A percentile compares a stretch with the other conserved stretches of the same genome.
These are phyloP conservation scores for Dolomedes plantarius DNA, from an alignment of 2,888 invertebrate genomes.

Conservation along the genomic window DNA sequence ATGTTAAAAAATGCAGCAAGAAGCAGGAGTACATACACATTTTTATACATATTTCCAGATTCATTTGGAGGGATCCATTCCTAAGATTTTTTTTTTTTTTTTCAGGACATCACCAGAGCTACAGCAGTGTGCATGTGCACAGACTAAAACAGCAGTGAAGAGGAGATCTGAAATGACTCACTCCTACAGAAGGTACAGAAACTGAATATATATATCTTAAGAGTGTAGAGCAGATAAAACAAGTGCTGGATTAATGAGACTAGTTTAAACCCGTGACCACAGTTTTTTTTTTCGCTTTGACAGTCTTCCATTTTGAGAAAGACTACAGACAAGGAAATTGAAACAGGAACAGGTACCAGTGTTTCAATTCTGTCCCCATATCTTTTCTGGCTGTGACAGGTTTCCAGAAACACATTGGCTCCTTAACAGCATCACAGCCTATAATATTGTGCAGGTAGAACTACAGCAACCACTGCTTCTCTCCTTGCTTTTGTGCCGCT, in stretches of 20 bases:
- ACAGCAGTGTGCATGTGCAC: slow-evolving; percentile 10
- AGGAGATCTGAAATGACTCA: slow-evolving; percentile 6
- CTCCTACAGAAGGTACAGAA: slow-evolving; percentile 12
- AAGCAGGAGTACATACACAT: slow-evolving; percentile 9
- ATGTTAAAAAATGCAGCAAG: slow-evolving; percentile 16
- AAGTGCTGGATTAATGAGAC: slow-evolving; percentile 65
- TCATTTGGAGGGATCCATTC: slow-evolving; percentile 13
- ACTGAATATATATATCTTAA: slow-evolving; percentile 5
- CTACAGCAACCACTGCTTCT: slow-evolving; percentile 72
- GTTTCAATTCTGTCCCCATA: slow-evolving; percentile 54
- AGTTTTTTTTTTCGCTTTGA: slow-evolving; percentile 40
- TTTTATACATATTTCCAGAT: slow-evolving; percentile 13
- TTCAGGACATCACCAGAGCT: slow-evolving; percentile 12
- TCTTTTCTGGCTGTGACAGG: slow-evolving; percentile 41
- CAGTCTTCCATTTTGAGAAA: slow-evolving; percentile 42
- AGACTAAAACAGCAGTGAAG: slow-evolving; percentile 17
- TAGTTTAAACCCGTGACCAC: slow-evolving; percentile 67
- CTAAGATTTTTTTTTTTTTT: slow-evolving; percentile 11
- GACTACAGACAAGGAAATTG: slow-evolving; percentile 36
- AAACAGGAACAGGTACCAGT: slow-evolving; percentile 59
- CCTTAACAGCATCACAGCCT: slow-evolving; percentile 36
- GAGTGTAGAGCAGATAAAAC: slow-evolving; percentile 34
- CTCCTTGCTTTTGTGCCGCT: slow-evolving; percentile 73
- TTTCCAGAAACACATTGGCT: neutral
- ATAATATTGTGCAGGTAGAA: slow-evolving; percentile 68